Conservation (phyloP, 2,797 vertebrate genomes). For the Aratinga solstitialis region DNA sequence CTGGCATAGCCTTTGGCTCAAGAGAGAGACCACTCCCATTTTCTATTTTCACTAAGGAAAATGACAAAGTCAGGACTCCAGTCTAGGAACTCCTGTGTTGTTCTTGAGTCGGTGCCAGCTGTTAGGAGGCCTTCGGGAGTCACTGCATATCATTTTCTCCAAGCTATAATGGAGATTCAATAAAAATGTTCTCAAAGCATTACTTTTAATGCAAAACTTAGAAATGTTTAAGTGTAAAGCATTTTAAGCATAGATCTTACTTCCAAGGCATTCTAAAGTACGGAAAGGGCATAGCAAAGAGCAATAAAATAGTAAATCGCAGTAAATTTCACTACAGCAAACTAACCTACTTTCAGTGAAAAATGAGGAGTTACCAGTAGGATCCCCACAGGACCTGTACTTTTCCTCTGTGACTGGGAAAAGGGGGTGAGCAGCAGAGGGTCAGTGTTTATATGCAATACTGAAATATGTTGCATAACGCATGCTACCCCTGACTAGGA, state of each 20-base stretch:
- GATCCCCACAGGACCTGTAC: not conserved
- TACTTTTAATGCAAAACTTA: not conserved
- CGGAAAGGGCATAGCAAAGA: not conserved
- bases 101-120: constrained; percentile 44
- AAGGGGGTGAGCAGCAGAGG: not conserved
- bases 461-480: not conserved
- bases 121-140: constrained; percentile 14
- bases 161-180: not conserved
- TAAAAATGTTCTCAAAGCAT: not conserved
- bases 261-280: not conserved
- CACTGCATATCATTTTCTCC: not conserved
- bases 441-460: not conserved
- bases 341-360: not conserved
- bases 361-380: not conserved
- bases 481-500: not conserved
- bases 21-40: constrained; percentile 27
- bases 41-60: constrained; percentile 61
- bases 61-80: constrained; percentile 52
- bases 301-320: not conserved
- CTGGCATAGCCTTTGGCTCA: not conserved
- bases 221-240: not conserved
- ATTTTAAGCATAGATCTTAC: not conserved
- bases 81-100: constrained; percentile 52
- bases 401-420: not conserved
- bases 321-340: not conserved